Evolutionary conservation across 2,113 vertebrate genomes (phyloP).

Genomic region (Prietella phreatophila): DNA sequence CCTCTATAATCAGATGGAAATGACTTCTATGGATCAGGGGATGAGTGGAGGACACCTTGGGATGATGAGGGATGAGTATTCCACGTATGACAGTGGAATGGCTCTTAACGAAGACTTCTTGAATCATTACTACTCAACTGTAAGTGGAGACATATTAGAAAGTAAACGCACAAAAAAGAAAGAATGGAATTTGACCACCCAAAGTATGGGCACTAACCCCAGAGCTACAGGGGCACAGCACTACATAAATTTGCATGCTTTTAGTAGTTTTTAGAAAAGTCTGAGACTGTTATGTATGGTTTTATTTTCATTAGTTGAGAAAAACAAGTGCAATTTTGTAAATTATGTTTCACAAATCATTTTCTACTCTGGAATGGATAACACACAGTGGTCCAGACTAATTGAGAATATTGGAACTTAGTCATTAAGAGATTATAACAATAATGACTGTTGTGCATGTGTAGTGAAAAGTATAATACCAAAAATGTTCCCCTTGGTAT

Average conservation of each 20-base stretch:
- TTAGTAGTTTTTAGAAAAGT: neutral
- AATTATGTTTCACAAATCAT: neutral
- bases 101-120: conserved; percentile 61
- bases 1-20: conserved; percentile 21
- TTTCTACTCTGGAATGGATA: neutral
- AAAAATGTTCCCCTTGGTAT: neutral
- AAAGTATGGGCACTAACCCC: neutral
- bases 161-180: neutral
- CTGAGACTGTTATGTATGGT: neutral
- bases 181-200: neutral
- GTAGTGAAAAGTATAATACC: neutral
- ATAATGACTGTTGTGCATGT: neutral
- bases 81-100: conserved; percentile 52
- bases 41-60: conserved; percentile 13
- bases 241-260: neutral
- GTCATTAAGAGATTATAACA: neutral
- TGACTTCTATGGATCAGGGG: neutral
- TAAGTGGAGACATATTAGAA: conserved; percentile 43
- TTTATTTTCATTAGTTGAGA: neutral
- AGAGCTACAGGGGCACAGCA: neutral
- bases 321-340: neutral
- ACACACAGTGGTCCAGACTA: neutral
- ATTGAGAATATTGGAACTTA: neutral
- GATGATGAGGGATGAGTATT: conserved; percentile 17
- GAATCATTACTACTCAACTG: conserved; percentile 65